Percentiles rank a stretch among this genome's conserved stretches.
Conservation (phyloP, 2,113 vertebrate species). For the Sorex araneus region DNA sequence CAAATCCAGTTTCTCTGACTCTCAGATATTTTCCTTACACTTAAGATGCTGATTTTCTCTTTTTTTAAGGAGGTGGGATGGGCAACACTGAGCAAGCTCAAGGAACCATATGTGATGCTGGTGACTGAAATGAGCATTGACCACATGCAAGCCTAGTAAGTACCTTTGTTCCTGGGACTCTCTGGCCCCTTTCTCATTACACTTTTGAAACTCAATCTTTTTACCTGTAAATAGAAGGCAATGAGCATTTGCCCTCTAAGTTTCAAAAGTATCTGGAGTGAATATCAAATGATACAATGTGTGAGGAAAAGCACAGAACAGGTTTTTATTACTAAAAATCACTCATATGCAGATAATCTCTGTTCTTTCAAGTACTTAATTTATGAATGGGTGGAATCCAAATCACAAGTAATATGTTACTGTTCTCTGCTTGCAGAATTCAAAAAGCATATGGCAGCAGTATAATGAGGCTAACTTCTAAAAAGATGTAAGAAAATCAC, state of each 20-base stretch:
- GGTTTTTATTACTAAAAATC: conserved; percentile 42
- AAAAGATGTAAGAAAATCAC: background rate
- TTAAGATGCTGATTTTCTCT: too few relatives aligned
- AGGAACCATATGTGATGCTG: too few relatives aligned
- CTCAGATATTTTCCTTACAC: background rate
- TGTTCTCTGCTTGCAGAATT: conserved; percentile 15
- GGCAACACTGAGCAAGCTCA: too few relatives aligned
- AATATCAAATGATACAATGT: conserved; percentile 43
- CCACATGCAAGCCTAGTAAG: too few relatives aligned
- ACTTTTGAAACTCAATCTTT: background rate
- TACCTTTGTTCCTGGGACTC: too few relatives aligned
- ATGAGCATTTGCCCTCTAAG: background rate
- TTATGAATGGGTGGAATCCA: conserved; percentile 43
- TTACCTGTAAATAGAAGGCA: background rate
- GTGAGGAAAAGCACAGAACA: conserved; percentile 27
- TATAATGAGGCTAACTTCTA: background rate
- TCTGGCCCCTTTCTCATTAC: background rate
- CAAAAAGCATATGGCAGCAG: conserved; percentile 4
- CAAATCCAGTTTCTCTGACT: background rate
- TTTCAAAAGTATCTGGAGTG: conserved; percentile 22
- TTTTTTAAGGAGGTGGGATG: too few relatives aligned
- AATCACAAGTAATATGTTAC: background rate
- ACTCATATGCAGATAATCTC: conserved; percentile 44
- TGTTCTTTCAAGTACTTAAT: conserved; percentile 51
- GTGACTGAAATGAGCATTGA: too few relatives aligned